A percentile compares a stretch with the other conserved stretches of the same genome.
phyloP scores from a whole-genome alignment of 2,888 invertebrate species.

The Theretra japonica region DNA sequence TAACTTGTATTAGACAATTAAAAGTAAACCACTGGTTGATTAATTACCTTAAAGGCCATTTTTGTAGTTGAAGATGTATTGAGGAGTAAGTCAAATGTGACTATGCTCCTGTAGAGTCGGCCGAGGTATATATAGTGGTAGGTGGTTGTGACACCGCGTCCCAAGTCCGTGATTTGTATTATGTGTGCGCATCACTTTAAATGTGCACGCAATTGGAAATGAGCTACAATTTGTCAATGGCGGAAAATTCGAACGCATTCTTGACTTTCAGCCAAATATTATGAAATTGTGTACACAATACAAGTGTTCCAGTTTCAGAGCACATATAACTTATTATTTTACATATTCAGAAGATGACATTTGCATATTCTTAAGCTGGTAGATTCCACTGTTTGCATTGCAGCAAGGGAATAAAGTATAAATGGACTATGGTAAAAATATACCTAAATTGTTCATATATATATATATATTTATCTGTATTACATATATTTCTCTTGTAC shows the following conservation, averaged over 20 bases:
- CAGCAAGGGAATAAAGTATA: too few relatives aligned
- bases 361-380: not conserved
- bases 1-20: not conserved
- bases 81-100: constrained; percentile 67
- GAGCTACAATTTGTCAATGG: constrained; percentile 79
- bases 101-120: constrained; percentile 68
- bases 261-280: constrained; percentile 77
- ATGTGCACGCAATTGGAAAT: constrained; percentile 81
- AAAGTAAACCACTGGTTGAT: not conserved
- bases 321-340: not conserved
- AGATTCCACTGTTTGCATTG: too few relatives aligned
- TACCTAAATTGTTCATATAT: too few relatives aligned
- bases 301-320: constrained; percentile 6
- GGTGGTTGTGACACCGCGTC: constrained; percentile 68
- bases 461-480: too few relatives aligned
- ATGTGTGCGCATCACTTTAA: constrained; percentile 69
- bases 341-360: not conserved
- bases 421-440: too few relatives aligned
- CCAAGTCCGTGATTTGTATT: constrained; percentile 79
- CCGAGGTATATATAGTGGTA: constrained; percentile 71
- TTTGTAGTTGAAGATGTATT: constrained; percentile 62
- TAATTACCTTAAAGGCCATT: constrained; percentile 79
- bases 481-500: too few relatives aligned
- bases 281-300: constrained; percentile 51
- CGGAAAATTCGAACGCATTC: constrained; percentile 73